Evolutionary conservation across 35 echinoderm and acorn worm genomes (phyloP), one percentile per base, ranked within the genome.

Genomic region (Ophiothrix spiculata): DNA sequence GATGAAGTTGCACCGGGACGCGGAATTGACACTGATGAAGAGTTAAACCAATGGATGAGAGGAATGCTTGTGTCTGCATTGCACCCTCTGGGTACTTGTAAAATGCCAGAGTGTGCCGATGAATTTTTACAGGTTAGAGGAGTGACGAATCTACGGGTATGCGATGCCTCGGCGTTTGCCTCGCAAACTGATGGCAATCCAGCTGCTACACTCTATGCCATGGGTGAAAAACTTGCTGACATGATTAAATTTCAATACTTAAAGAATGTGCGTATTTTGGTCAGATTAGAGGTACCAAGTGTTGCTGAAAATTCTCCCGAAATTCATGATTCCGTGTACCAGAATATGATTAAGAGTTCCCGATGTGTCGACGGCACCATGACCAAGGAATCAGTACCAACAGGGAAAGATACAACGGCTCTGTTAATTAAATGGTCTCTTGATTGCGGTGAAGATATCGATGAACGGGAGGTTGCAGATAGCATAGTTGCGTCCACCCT

Each of bases 141-240:
- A 29, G 83, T 85, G 32, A 37, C 83, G 2, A 74, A 74, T 0
- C 28, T 85, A 37, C 73, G 83, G 38, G 83, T 85, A 0, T 85
- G 83, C 75, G 83, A 85, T 75, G 56, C 83, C 0, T 85, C 83
- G n/a, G 83, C 83, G 33, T 85, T 85, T 85, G 83, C 83, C n/a
- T 74, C 83, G 1, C 56, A 74, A 29, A 85, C 35, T 4, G 83
- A 85, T 28, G 83, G 83, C 4, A 85, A 85, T 45, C 83, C 83
- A 21, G 1, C 83, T 4, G 83, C 83, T 39, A 85, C 83, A 17
- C 83, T 85, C 83, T 85, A 16, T 75, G 83, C 56, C 1, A 85
- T 85, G 83, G 83, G 40, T 23, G 83, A 85, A 37, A 85, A 85
- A 85, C 60, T 85, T 12, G 34, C 64, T 85, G 56, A 85, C 23